phyloP scores from a whole-genome alignment of 2,797 vertebrate species.

The Rhinatrema bivittatum region DNA sequence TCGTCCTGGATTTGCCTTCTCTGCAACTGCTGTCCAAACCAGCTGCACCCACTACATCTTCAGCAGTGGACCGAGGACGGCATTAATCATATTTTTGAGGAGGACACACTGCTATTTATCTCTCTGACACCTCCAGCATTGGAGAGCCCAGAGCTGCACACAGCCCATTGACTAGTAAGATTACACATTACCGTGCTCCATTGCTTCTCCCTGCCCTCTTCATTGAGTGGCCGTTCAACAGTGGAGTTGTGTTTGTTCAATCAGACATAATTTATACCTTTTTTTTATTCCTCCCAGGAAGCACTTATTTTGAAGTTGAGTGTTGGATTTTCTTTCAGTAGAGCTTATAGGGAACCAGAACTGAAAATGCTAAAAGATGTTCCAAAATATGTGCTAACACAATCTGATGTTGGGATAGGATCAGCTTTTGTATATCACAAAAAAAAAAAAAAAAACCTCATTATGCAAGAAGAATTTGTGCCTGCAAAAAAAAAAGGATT shows the following conservation, averaged over 20 bases:
- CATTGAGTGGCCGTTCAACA: constrained; percentile 96
- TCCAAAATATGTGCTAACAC: too few relatives aligned
- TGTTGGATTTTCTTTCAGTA: constrained; percentile 16
- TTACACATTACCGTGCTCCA: constrained; percentile 99
- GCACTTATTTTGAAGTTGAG: constrained; percentile 43
- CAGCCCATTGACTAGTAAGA: constrained; percentile 99
- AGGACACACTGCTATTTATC: constrained; percentile 99
- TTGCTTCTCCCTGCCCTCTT: constrained; percentile 98
- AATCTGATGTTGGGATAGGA: too few relatives aligned
- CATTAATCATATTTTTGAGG: constrained; percentile 99
- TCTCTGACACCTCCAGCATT: constrained; percentile 98
- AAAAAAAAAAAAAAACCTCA: too few relatives aligned
- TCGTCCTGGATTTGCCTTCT: constrained; percentile 71
- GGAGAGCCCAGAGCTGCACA: constrained; percentile 90
- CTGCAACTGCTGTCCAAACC: constrained; percentile 92
- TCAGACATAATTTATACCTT: constrained; percentile 93
- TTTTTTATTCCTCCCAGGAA: constrained; percentile 47
- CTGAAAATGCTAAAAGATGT: constrained; percentile 15
- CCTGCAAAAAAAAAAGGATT: too few relatives aligned
- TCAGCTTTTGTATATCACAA: too few relatives aligned
- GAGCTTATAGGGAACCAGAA: constrained; percentile 4
- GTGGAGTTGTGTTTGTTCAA: constrained; percentile 88
- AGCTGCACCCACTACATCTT: constrained; percentile 99
- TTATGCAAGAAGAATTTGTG: too few relatives aligned
- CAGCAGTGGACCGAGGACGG: constrained; percentile 95